Evolutionary conservation across 2,888 invertebrate species (phyloP).

Genomic region (Neoitamus cyanurus): DNA sequence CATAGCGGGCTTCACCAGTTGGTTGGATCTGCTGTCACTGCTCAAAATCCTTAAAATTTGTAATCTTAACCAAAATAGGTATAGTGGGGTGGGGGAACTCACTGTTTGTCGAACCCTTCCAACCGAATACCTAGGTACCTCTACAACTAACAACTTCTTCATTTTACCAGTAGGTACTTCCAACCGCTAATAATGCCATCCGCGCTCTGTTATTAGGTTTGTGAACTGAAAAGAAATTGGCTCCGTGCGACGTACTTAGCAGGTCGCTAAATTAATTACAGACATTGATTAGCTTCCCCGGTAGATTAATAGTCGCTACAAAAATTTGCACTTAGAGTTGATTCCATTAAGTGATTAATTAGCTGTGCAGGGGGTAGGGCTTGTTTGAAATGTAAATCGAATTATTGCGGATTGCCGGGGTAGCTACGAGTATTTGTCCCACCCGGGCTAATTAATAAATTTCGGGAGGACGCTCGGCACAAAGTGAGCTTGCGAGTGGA

Average conservation of each 20-base stretch:
- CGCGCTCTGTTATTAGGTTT: neutral
- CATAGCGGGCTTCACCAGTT: too few species aligned
- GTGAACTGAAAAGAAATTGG: neutral
- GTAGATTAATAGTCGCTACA: constrained; percentile 52
- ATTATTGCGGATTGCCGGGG: constrained; percentile 45
- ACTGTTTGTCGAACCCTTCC: too few species aligned
- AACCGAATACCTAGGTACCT: too few species aligned
- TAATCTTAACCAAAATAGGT: too few species aligned
- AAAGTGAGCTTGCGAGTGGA: neutral
- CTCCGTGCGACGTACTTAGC: neutral
- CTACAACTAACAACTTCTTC: too few species aligned
- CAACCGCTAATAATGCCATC: neutral
- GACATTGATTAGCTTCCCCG: constrained; percentile 51
- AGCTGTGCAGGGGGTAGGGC: constrained; percentile 19
- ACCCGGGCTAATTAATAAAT: constrained; percentile 33
- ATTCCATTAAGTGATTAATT: constrained; percentile 53
- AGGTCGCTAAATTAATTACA: constrained; percentile 50
- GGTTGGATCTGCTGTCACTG: too few species aligned
- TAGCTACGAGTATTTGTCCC: constrained; percentile 24
- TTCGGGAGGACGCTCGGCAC: neutral
- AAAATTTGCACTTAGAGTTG: constrained; percentile 53
- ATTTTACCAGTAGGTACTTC: too few species aligned
- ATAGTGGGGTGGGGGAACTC: too few species aligned
- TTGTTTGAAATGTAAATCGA: constrained; percentile 49
- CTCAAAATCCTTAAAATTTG: too few species aligned